Evolutionary conservation across 1,140 invertebrate species (phyloP).

Genomic region (Harlomillsia oculata): DNA sequence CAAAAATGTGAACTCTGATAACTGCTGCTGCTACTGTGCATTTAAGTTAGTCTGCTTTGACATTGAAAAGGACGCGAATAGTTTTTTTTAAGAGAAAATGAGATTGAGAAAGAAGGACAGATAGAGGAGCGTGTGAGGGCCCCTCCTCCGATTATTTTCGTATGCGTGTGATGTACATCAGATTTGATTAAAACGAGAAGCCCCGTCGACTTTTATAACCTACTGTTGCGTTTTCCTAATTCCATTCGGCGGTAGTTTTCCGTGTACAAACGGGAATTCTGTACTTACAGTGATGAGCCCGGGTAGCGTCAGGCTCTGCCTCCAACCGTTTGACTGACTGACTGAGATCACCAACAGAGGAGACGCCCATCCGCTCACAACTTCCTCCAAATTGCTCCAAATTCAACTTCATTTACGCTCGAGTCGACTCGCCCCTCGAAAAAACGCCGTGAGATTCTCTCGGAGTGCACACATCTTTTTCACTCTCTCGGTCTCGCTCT

Average conservation of each 20-base stretch:
- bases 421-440: background rate
- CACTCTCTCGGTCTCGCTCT: background rate
- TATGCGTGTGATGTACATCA: constrained; percentile 27
- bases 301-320: background rate
- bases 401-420: constrained; percentile 29
- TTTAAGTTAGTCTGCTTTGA: too few relatives aligned
- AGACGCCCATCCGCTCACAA: constrained; percentile 34
- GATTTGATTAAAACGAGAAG: constrained; percentile 29
- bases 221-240: constrained; percentile 33
- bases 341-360: constrained; percentile 6
- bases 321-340: background rate
- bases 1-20: too few relatives aligned
- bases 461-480: too few relatives aligned
- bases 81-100: too few relatives aligned
- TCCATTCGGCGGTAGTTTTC: constrained; percentile 14
- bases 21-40: too few relatives aligned
- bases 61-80: too few relatives aligned
- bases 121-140: background rate
- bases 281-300: background rate
- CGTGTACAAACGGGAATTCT: background rate
- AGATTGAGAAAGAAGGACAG: background rate
- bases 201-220: constrained; percentile 29
- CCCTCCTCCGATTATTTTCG: constrained; percentile 27
- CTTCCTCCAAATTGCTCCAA: constrained; percentile 30
- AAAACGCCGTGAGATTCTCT: too few relatives aligned